Percentiles rank a stretch among this genome's conserved stretches.
Evolutionary conservation across 1,140 invertebrate species (phyloP).

Genomic region (Hypothenemus hampei): DNA sequence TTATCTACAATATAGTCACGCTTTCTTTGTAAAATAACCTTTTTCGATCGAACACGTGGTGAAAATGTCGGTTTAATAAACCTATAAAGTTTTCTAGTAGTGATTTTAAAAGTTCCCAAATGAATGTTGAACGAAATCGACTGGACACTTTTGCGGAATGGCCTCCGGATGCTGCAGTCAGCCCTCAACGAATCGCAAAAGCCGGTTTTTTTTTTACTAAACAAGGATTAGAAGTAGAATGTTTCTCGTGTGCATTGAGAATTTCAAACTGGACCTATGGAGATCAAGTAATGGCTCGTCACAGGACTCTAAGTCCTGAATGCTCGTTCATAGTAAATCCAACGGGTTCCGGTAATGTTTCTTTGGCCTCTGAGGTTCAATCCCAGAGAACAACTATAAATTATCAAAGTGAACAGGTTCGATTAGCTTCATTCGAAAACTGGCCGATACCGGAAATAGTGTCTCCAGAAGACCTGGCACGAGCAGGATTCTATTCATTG

Average conservation of each 20-base stretch:
- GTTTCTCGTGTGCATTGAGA: conserved; percentile 66
- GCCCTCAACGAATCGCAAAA: conserved; percentile 62
- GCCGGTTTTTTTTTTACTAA: conserved; percentile 80
- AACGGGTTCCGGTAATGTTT: conserved; percentile 59
- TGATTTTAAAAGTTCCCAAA: too few relatives aligned
- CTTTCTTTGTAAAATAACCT: too few relatives aligned
- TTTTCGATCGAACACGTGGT: too few relatives aligned
- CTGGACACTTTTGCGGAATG: conserved; percentile 65
- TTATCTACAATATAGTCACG: too few relatives aligned
- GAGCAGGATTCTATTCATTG: conserved; percentile 79
- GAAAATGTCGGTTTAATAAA: too few relatives aligned
- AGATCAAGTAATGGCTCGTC: conserved; percentile 64
- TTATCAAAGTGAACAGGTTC: conserved; percentile 40
- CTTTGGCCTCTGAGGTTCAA: conserved; percentile 33
- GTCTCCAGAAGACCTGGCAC: conserved; percentile 64
- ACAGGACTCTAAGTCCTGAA: conserved; percentile 57
- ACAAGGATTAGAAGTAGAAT: conserved; percentile 62
- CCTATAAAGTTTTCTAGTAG: too few relatives aligned
- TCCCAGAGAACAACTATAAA: conserved; percentile 19
- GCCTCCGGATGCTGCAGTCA: conserved; percentile 62
- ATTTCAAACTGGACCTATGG: conserved; percentile 72
- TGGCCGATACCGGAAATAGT: conserved; percentile 62
- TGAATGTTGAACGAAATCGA: conserved; percentile 65
- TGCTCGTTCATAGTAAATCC: conserved; percentile 69
- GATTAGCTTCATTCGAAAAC: conserved; percentile 58